Conservation (phyloP, 1,140 invertebrate genomes). For the Drosophila kohkoa region DNA sequence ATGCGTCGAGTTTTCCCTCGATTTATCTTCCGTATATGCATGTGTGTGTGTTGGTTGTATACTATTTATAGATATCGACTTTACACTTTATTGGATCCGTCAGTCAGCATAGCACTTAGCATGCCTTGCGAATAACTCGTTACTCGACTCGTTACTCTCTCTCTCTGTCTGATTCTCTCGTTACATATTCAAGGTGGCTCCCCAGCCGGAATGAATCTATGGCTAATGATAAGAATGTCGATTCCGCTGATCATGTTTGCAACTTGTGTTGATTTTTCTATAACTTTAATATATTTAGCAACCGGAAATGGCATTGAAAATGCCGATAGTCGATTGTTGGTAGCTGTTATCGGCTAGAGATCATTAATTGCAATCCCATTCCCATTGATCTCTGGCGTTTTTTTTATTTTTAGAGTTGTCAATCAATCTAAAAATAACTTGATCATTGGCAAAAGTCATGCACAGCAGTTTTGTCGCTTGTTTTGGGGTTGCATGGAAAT, state of each 20-base stretch:
- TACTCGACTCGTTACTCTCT: constrained; percentile 28
- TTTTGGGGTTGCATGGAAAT: background rate
- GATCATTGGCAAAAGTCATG: background rate
- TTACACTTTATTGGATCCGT: constrained; percentile 54
- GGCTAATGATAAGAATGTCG: constrained; percentile 36
- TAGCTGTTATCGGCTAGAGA: constrained; percentile 22
- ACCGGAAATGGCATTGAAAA: constrained; percentile 19
- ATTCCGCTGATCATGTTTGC: constrained; percentile 8
- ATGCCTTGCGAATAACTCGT: constrained; percentile 53
- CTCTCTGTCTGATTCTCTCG: background rate
- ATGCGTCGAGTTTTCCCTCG: constrained; percentile 33
- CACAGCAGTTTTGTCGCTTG: background rate
- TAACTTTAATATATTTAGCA: constrained; percentile 44
- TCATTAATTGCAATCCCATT: background rate
- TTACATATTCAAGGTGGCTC: constrained; percentile 73
- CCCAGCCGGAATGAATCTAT: constrained; percentile 21
- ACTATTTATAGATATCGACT: constrained; percentile 70
- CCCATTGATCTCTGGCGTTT: background rate
- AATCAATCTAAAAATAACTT: background rate
- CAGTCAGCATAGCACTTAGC: constrained; percentile 10
- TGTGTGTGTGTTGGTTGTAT: constrained; percentile 2
- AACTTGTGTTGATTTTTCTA: background rate
- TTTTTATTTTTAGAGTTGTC: constrained; percentile 12
- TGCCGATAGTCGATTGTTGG: constrained; percentile 18
- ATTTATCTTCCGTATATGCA: constrained; percentile 66